These are phyloP conservation scores for Tetrao urogallus DNA, from an alignment of 2,113 vertebrate species.

Conservation along the genomic window DNA sequence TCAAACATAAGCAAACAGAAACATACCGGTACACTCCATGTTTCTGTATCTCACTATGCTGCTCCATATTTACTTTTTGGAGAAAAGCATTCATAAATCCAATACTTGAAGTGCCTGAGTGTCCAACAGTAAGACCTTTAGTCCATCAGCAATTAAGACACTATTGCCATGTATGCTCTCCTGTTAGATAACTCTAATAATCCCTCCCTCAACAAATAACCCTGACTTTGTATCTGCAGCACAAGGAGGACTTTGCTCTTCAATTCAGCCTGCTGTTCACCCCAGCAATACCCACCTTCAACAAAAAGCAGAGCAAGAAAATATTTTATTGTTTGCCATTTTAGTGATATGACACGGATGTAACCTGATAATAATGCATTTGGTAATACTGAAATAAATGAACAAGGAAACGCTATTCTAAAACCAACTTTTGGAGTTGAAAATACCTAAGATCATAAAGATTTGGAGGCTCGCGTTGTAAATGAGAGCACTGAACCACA, in stretches of 20 bases:
- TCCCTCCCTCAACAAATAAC: background rate
- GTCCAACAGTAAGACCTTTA: background rate
- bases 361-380: background rate
- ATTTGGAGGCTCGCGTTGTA: background rate
- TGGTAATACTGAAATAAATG: background rate
- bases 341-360: background rate
- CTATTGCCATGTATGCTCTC: background rate
- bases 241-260: background rate
- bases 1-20: background rate
- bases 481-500: background rate
- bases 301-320: background rate
- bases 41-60: background rate
- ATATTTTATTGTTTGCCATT: background rate
- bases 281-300: constrained; percentile 32
- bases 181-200: background rate
- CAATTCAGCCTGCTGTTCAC: constrained; percentile 23
- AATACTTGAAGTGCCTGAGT: background rate
- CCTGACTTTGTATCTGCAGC: constrained; percentile 10
- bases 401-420: background rate
- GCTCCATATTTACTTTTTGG: background rate
- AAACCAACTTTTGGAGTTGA: background rate
- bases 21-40: background rate
- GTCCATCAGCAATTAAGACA: background rate
- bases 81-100: background rate
- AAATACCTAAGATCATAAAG: background rate